Evolutionary conservation across 1,140 invertebrate genomes (phyloP).

Genomic region (Antheraea mylitta): DNA sequence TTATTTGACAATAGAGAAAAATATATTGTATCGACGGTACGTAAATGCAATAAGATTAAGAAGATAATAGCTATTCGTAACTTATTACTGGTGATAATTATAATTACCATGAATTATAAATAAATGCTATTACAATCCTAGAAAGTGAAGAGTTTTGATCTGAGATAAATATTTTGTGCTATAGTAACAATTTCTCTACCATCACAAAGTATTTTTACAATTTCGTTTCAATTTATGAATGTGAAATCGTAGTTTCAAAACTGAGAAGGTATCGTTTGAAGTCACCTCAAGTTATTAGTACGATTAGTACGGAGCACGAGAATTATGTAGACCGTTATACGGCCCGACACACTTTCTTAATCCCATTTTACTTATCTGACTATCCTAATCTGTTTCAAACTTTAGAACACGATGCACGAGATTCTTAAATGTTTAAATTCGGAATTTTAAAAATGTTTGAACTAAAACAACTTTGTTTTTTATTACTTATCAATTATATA

Average conservation of each 20-base stretch:
- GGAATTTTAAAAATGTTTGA: constrained; percentile 3
- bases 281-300: constrained; percentile 7
- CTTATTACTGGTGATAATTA: no score
- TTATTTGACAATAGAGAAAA: no score
- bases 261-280: not conserved
- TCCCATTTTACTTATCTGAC: constrained; percentile 7
- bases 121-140: no score
- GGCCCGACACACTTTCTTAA: constrained; percentile 16
- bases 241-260: not conserved
- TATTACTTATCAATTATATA: not conserved
- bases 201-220: no score
- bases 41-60: no score
- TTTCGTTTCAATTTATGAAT: not conserved
- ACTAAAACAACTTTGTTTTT: not conserved
- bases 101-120: no score
- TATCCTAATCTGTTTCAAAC: constrained; percentile 10
- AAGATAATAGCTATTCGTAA: no score
- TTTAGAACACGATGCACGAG: constrained; percentile 7
- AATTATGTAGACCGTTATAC: constrained; percentile 15
- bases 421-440: constrained; percentile 3
- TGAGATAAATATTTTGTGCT: no score
- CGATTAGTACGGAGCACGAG: not conserved
- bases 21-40: no score
- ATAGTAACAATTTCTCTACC: no score
- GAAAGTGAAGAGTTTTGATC: no score